Evolutionary conservation across 2,888 invertebrate genomes (phyloP).

Genomic region (Chrysomela aeneicollis): DNA sequence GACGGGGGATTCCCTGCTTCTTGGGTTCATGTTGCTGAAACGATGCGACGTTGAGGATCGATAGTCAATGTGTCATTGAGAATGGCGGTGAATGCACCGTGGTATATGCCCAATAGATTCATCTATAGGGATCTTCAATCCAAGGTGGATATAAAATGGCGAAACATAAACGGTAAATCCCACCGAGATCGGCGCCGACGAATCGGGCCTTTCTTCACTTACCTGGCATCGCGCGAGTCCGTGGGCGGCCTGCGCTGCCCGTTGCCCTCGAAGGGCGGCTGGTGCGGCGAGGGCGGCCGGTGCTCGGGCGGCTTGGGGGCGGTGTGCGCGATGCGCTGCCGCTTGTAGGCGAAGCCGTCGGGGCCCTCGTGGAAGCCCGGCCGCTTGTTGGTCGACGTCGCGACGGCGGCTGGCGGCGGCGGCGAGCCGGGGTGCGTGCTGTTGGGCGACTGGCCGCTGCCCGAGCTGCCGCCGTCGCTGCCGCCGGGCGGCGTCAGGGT

Average conservation of each 20-base stretch:
- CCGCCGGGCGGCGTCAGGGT: constrained; percentile 90
- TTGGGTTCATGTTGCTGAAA: constrained; percentile 61
- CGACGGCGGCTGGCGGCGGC: constrained; percentile 65
- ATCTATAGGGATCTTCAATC: too few relatives aligned
- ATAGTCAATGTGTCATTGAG: too few relatives aligned
- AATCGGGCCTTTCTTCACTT: too few relatives aligned
- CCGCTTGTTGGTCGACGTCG: constrained; percentile 62
- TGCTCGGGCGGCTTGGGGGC: constrained; percentile 16
- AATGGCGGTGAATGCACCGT: too few relatives aligned
- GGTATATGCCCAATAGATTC: too few relatives aligned
- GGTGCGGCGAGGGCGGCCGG: constrained; percentile 63
- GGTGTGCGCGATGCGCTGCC: constrained; percentile 85
- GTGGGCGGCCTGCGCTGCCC: constrained; percentile 58
- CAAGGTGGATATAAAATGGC: too few relatives aligned
- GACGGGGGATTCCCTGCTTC: constrained; percentile 41
- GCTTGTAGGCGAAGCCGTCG: constrained; percentile 59
- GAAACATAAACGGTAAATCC: too few relatives aligned
- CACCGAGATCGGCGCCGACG: too few relatives aligned
- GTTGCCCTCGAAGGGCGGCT: constrained; percentile 61
- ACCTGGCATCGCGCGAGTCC: constrained; percentile 58
- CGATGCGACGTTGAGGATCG: too few relatives aligned
- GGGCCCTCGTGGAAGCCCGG: constrained; percentile 70
- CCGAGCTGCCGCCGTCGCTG: constrained; percentile 80
- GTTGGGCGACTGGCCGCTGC: constrained; percentile 81
- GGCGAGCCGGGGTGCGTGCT: constrained; percentile 79